Evolutionary conservation across 2,888 invertebrate species (phyloP).

Genomic region (Rotaria socialis): DNA sequence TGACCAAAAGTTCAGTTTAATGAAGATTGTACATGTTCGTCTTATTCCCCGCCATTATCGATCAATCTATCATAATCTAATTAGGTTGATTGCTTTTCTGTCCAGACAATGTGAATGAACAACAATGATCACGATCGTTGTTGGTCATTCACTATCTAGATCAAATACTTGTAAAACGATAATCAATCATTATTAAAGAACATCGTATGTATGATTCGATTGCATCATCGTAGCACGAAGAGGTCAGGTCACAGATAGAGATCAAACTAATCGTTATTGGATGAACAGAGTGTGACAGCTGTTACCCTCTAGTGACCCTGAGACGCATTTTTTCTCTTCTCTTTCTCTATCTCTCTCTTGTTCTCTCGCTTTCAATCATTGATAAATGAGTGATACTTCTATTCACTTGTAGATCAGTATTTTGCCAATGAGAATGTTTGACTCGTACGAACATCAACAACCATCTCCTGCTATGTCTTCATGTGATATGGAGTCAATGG

Average conservation of each 20-base stretch:
- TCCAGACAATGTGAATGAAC: neutral
- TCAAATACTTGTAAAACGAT: neutral
- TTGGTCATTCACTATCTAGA: neutral
- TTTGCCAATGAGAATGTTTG: neutral
- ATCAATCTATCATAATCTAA: neutral
- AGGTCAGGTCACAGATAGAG: constrained; percentile 6
- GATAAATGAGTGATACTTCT: neutral
- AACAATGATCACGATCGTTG: neutral
- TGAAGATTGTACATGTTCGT: neutral
- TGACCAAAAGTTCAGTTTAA: neutral
- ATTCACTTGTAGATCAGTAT: neutral
- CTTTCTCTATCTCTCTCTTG: neutral
- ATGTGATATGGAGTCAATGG: neutral
- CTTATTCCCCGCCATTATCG: neutral
- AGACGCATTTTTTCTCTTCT: neutral
- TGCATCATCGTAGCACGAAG: neutral
- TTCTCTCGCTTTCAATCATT: neutral
- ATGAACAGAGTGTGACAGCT: constrained; percentile 20
- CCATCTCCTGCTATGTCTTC: neutral
- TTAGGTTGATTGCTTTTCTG: neutral
- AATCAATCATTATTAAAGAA: constrained; percentile 4
- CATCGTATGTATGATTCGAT: neutral
- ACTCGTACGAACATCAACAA: neutral
- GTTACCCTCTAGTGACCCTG: neutral
- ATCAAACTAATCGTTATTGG: neutral